These are phyloP conservation scores for Phocoena sinus DNA, from an alignment of 2,113 vertebrate species.

Conservation along the genomic window DNA sequence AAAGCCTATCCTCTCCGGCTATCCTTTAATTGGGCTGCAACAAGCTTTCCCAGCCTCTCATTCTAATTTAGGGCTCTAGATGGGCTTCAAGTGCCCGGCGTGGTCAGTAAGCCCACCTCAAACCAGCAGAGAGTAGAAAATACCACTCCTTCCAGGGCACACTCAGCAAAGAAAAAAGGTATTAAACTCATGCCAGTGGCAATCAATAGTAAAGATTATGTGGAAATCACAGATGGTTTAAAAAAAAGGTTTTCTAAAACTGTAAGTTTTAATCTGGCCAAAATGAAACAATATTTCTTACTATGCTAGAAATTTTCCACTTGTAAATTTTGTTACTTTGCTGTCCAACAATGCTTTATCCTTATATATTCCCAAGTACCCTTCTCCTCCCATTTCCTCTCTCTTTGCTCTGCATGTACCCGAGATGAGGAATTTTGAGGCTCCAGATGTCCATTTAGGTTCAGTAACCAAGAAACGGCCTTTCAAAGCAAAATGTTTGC, in stretches of 20 bases:
- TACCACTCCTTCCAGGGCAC: neutral
- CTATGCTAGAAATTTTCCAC: neutral
- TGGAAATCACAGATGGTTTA: neutral
- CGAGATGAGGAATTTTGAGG: neutral
- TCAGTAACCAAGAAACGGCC: constrained; percentile 29
- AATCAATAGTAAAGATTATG: constrained; percentile 18
- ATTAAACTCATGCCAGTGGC: neutral
- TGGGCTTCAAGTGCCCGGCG: neutral
- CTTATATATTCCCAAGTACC: neutral
- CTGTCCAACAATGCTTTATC: neutral
- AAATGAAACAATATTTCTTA: constrained; percentile 1
- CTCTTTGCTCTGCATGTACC: neutral
- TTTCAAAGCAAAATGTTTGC: constrained; percentile 6
- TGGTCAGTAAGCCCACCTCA: neutral
- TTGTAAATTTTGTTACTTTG: neutral
- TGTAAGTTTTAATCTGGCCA: neutral
- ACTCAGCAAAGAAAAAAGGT: neutral
- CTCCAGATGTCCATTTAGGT: neutral
- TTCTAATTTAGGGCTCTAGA: neutral
- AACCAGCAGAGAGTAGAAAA: constrained; percentile 12
- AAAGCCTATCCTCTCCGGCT: constrained; percentile 74
- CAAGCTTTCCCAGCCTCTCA: neutral
- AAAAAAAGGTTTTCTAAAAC: constrained; percentile 26
- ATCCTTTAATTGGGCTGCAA: constrained; percentile 82
- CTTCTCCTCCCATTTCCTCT: neutral